phyloP scores from a whole-genome alignment of 2,888 invertebrate genomes.

The Sphaerophoria taeniata region DNA sequence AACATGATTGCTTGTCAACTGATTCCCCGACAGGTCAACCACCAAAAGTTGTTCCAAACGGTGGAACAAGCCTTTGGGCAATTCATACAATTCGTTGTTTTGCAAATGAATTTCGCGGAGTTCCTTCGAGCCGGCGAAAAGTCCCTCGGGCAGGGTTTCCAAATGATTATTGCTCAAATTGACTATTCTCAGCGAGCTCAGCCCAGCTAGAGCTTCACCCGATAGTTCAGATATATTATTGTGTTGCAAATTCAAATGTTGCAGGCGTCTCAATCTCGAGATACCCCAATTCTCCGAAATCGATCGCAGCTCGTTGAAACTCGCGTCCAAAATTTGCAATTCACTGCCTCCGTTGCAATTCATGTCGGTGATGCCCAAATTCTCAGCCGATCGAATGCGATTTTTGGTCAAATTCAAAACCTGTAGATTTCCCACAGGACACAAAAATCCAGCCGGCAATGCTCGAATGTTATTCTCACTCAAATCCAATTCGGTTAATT shows the following conservation, averaged over 20 bases:
- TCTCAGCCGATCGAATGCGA: slow-evolving; percentile 90
- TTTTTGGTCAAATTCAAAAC: slow-evolving; percentile 93
- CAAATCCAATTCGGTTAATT: slow-evolving; percentile 91
- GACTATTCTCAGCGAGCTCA: slow-evolving; percentile 90
- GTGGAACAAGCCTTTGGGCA: slow-evolving; percentile 93
- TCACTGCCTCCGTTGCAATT: slow-evolving; percentile 87
- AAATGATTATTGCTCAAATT: slow-evolving; percentile 95
- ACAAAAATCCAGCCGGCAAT: slow-evolving; percentile 90
- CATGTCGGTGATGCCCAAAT: slow-evolving; percentile 87
- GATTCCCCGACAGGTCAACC: slow-evolving; percentile 93
- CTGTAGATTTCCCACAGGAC: slow-evolving; percentile 91
- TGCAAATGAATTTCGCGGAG: slow-evolving; percentile 92
- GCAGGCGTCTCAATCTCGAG: slow-evolving; percentile 89
- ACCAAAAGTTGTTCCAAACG: slow-evolving; percentile 92
- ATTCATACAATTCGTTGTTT: slow-evolving; percentile 91
- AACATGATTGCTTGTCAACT: slow-evolving; percentile 92
- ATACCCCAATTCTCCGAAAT: slow-evolving; percentile 90
- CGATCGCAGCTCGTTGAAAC: slow-evolving; percentile 90
- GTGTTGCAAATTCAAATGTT: slow-evolving; percentile 91
- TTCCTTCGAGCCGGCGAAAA: slow-evolving; percentile 92
- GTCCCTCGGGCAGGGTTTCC: slow-evolving; percentile 90
- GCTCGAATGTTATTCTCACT: slow-evolving; percentile 92
- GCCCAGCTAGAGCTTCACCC: slow-evolving; percentile 90
- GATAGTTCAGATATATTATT: slow-evolving; percentile 93
- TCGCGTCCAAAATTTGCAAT: slow-evolving; percentile 90